Conservation (phyloP, 2,888 invertebrate genomes). For the Tetropium fuscum region DNA sequence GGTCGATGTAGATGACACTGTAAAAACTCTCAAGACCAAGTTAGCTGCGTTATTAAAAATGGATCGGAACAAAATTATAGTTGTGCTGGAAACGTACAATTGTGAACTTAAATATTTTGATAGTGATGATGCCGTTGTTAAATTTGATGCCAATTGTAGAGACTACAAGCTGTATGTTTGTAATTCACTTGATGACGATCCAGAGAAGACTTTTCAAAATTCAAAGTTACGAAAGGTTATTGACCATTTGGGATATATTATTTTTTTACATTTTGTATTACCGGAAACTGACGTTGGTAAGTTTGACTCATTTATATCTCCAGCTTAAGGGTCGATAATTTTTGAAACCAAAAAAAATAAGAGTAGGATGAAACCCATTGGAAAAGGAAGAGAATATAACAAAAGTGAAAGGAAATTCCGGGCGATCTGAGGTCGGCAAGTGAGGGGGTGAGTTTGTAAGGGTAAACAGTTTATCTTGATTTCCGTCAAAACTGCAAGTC, state of each 20-base stretch:
- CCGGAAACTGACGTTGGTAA: slow-evolving; percentile 74
- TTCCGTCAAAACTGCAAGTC: too few relatives aligned
- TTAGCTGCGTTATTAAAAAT: slow-evolving; percentile 68
- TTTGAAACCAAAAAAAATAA: too few relatives aligned
- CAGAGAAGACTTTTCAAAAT: slow-evolving; percentile 64
- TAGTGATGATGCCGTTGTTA: slow-evolving; percentile 62
- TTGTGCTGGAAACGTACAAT: slow-evolving; percentile 58
- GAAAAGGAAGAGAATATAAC: too few relatives aligned
- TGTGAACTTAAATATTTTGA: slow-evolving; percentile 61
- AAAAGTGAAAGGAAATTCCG: too few relatives aligned
- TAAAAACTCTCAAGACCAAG: slow-evolving; percentile 70
- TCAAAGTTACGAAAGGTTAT: slow-evolving; percentile 69
- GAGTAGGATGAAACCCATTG: too few relatives aligned
- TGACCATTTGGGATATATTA: slow-evolving; percentile 72
- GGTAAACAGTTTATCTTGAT: too few relatives aligned
- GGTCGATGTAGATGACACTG: slow-evolving; percentile 70
- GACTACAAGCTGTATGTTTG: slow-evolving; percentile 69
- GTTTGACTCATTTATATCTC: slow-evolving; percentile 34
- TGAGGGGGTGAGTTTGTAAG: too few relatives aligned
- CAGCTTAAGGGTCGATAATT: background rate
- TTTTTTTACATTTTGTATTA: slow-evolving; percentile 72
- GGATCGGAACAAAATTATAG: slow-evolving; percentile 63
- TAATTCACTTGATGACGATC: slow-evolving; percentile 65
- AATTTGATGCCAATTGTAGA: slow-evolving; percentile 60
- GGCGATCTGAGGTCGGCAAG: too few relatives aligned